A percentile compares a stretch with the other conserved stretches of the same genome.
Conservation (phyloP, 23 tunicate species). For the Halocynthia aurantium region DNA sequence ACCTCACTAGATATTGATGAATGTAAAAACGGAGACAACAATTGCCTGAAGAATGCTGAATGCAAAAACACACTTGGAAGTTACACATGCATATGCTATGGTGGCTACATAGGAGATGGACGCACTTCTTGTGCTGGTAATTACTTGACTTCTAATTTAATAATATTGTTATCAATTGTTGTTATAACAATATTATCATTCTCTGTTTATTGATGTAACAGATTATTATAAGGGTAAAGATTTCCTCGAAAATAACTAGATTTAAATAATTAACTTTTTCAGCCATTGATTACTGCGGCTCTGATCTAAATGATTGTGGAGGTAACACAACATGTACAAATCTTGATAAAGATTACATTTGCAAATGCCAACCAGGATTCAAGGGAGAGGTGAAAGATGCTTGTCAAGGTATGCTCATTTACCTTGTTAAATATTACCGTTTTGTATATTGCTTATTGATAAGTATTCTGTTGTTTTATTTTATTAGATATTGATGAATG, state of each 20-base stretch:
- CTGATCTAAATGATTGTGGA: slow-evolving; percentile 16
- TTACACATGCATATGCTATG: slow-evolving; percentile 28
- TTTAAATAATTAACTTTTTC: too few relatives aligned
- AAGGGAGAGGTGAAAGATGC: neutral
- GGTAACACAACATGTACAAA: slow-evolving; percentile 28
- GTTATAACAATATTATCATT: too few relatives aligned
- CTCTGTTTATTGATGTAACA: too few relatives aligned
- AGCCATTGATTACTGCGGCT: too few relatives aligned
- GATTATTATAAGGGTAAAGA: neutral
- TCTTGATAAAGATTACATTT: slow-evolving; percentile 29
- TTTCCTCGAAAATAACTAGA: too few relatives aligned
- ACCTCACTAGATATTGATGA: neutral
- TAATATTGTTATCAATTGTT: too few relatives aligned
- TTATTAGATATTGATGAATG: slow-evolving; percentile 46
- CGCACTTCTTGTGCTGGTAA: slow-evolving; percentile 19
- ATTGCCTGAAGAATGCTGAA: slow-evolving; percentile 7
- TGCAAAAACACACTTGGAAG: slow-evolving; percentile 27
- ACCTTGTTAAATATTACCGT: too few relatives aligned
- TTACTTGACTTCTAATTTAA: neutral
- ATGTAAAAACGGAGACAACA: neutral
- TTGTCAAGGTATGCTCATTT: slow-evolving; percentile 18
- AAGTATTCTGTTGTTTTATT: neutral
- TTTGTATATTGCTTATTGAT: neutral
- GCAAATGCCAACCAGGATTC: slow-evolving; percentile 28
- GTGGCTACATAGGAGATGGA: slow-evolving; percentile 30